Evolutionary conservation across 2,797 vertebrate genomes (phyloP), one percentile per base, ranked within the genome.

Genomic region (Myotis daubentonii): DNA sequence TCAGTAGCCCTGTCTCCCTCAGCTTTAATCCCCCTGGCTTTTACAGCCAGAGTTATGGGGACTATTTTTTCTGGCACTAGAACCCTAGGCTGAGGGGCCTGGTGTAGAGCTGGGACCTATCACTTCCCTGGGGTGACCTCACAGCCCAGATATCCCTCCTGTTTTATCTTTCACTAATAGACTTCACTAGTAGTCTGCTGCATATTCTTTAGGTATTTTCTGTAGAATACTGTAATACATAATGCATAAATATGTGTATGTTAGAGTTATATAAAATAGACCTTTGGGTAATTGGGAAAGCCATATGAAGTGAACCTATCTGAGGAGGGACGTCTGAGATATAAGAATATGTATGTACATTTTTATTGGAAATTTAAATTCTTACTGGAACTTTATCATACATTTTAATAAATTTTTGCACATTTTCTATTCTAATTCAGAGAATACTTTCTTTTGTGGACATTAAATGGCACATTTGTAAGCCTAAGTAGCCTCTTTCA

Each of bases 331-430:
- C 16, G 33, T 95, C 19, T 57, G 49, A 81, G 28, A 51, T 95
- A 81, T 5, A 75, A 44, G 41, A 60, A 53, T 81, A 51, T 22
- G 30, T 60, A 7, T 86, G 7, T 47, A 93, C 81, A 75, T 55
- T 85, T 49, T 83, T 85, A 68, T 57, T 66, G 41, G 79, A 65
- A 23, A 28, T 85, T 85, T 90, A 72, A 87, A 38, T 65, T 88
- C 55, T 84, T 65, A 65, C 1, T 90, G 33, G n/a, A 81, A 49
- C 74, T 84, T 55, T 72, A 33, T 74, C 51, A 66, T 79, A 55
- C 11, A 72, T 75, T 75, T 80, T 25, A 89, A 30, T 80, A 28
- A 33, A 68, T 75, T 90, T 79, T 80, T 49, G 0, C 55, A 7
- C 38, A 38, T 72, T 86, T 88, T 8, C 2, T 55, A 44, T 65